phyloP scores from a whole-genome alignment of 2,888 invertebrate species.

The Sminthurides aquaticus region DNA sequence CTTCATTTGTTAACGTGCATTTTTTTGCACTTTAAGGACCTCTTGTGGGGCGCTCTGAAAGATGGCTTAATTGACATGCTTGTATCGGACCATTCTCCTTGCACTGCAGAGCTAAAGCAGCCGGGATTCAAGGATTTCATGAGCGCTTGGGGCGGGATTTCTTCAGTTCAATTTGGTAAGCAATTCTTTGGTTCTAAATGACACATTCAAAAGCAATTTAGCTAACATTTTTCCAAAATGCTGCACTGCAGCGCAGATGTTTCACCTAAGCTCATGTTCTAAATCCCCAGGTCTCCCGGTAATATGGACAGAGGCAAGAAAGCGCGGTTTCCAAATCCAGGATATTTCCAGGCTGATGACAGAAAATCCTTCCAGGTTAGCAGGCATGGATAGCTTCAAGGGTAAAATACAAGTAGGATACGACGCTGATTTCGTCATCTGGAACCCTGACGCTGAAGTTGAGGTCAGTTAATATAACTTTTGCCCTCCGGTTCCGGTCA shows the following conservation, averaged over 20 bases:
- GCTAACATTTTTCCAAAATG: slow-evolving; percentile 5
- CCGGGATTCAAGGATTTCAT: slow-evolving; percentile 54
- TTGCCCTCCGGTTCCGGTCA: too few species aligned
- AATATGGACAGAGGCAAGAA: slow-evolving; percentile 60
- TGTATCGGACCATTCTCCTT: slow-evolving; percentile 63
- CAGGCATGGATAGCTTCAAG: slow-evolving; percentile 57
- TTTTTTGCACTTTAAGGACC: slow-evolving; percentile 48
- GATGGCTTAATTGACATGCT: slow-evolving; percentile 57
- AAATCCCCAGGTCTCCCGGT: slow-evolving; percentile 54
- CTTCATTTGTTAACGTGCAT: background rate
- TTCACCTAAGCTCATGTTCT: background rate
- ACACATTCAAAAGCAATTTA: too few species aligned
- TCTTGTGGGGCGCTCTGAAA: slow-evolving; percentile 58
- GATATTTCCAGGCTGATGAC: slow-evolving; percentile 58
- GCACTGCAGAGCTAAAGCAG: slow-evolving; percentile 58
- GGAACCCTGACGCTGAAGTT: slow-evolving; percentile 59
- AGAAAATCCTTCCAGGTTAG: slow-evolving; percentile 56
- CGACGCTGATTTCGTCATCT: slow-evolving; percentile 66
- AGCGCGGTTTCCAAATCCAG: slow-evolving; percentile 52
- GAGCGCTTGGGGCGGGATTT: slow-evolving; percentile 66
- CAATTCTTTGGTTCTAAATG: slow-evolving; percentile 24
- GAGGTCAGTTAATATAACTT: too few species aligned
- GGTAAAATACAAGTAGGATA: slow-evolving; percentile 57
- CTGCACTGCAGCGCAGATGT: too few species aligned
- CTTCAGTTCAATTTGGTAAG: slow-evolving; percentile 63